Evolutionary conservation across 2,797 vertebrate genomes (phyloP), one percentile per base, ranked within the genome.

Genomic region (Typhlichthys eigenmanni): DNA sequence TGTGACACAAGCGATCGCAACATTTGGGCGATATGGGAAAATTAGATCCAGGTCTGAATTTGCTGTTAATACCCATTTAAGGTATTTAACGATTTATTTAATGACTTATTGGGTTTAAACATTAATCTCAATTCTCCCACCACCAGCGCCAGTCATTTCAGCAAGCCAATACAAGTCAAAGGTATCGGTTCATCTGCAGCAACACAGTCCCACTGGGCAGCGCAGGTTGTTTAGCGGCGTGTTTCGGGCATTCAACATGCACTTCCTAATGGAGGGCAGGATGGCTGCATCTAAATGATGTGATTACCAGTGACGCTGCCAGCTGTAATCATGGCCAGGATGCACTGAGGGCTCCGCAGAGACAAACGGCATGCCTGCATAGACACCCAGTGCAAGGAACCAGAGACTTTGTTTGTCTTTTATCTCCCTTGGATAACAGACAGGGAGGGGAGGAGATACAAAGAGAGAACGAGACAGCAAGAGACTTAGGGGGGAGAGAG

Each of bases 271-370:
- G 85, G 81, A 64, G 71, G 68, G 72, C 72, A 77, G 78, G 80
- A 82, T 70, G 66, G 81, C 87, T 85, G 87, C 85, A 88, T 90
- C 83, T 79, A 86, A 90, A 90, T 89, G 86, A 90, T 14, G 64
- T 90, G 88, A 91, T 92, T 88, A 90, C 90, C 86, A 79, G 84
- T 87, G 90, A 88, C 88, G 75, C 86, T 88, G 87, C 88, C 90
- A 88, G 85, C 85, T 87, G 84, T 78, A 90, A 88, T 92, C 87
- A 87, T 84, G 79, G 79, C 84, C 76, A 65, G 75, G 70, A 76
- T 79, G 58, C 75, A 74, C 59, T 76, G 68, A 82, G 75, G 64
- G 80, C 79, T 85, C 82, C 60, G 58, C 72, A 72, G 83, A 84
- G 85, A 89, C 79, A 82, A 70, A 81, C 81, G 87, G 86, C 77